These are phyloP conservation scores for Lytechinus pictus DNA, from an alignment of 35 echinoderm and acorn worm species.

Conservation along the genomic window DNA sequence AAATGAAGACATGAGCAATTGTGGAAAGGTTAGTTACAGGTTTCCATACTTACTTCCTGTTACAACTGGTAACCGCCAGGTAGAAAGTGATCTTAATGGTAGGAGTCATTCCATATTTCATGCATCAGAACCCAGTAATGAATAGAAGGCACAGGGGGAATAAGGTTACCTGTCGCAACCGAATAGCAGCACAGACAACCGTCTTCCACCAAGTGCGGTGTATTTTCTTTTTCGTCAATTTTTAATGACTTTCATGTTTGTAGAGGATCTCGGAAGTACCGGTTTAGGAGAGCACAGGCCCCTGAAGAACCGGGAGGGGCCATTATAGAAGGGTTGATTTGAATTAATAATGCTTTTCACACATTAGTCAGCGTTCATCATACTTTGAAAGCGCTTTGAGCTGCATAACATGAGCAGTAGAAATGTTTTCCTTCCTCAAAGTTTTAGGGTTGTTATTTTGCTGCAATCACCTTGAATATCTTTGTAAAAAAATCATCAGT, in stretches of 20 bases:
- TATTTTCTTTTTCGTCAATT: background rate
- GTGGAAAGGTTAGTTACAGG: background rate
- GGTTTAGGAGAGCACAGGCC: too few species aligned
- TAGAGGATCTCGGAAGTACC: background rate
- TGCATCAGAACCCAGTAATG: background rate
- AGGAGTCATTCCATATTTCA: background rate
- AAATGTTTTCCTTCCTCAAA: background rate
- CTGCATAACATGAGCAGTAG: background rate
- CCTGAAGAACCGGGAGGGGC: background rate
- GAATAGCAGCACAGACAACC: background rate
- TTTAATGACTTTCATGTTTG: background rate
- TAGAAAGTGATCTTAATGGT: background rate
- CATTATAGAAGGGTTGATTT: background rate
- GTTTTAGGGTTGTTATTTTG: background rate
- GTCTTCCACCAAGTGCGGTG: background rate
- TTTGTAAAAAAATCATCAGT: background rate
- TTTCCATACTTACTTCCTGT: background rate
- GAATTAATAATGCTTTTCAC: background rate
- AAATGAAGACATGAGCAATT: too few species aligned
- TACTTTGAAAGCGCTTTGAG: background rate
- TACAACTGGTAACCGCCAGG: background rate
- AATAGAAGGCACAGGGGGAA: background rate
- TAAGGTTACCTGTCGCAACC: background rate
- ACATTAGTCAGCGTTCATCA: slow-evolving; percentile 10
- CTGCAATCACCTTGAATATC: background rate